Evolutionary conservation across 2,797 vertebrate species (phyloP).

Genomic region (Psittacula derbiana): DNA sequence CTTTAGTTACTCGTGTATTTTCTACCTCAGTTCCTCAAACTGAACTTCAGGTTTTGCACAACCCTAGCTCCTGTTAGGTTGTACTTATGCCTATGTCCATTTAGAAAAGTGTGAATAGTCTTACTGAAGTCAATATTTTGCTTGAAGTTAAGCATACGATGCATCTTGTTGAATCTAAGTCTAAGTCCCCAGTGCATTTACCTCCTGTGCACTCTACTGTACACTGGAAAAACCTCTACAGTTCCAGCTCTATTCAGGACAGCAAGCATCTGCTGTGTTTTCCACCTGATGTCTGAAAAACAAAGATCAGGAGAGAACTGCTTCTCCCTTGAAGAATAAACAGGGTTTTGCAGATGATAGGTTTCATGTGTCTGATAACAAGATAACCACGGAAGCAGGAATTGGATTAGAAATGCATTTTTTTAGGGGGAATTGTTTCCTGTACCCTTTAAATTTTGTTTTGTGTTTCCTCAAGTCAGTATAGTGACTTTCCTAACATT

Average conservation of each 20-base stretch:
- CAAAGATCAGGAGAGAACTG: not conserved
- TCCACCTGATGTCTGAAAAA: not conserved
- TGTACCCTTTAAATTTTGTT: not conserved
- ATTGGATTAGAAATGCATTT: constrained; percentile 3
- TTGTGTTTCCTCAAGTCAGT: not conserved
- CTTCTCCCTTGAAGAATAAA: not conserved
- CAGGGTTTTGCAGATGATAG: not conserved
- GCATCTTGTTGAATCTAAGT: not conserved
- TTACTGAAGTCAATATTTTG: not conserved
- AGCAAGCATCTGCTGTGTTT: not conserved
- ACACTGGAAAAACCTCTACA: not conserved
- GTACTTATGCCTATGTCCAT: not conserved
- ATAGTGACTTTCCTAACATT: not conserved
- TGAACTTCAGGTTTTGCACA: not conserved
- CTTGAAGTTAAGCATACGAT: not conserved
- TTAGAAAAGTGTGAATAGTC: not conserved
- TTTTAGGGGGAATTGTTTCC: not conserved
- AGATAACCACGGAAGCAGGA: not conserved
- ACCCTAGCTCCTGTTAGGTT: not conserved
- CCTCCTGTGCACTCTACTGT: not conserved
- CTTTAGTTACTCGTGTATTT: not conserved
- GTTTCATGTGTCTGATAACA: not conserved
- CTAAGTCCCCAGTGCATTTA: not conserved
- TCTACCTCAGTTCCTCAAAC: not conserved
- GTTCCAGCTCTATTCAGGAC: not conserved